phyloP scores from a whole-genome alignment of 2,888 invertebrate genomes.

The Pseudanteris insignis region DNA sequence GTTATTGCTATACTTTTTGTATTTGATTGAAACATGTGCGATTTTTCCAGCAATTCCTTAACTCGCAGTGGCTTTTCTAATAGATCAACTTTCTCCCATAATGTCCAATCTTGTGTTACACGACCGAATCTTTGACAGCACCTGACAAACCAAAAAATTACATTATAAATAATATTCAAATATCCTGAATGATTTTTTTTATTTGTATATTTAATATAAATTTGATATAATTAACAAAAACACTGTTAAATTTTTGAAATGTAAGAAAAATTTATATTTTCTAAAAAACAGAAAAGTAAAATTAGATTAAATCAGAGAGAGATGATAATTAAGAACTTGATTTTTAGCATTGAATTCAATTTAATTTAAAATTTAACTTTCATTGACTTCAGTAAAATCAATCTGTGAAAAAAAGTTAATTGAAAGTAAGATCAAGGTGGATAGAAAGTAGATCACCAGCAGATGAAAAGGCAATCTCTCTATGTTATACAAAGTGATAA shows the following conservation, averaged over 20 bases:
- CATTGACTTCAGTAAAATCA: too few species aligned
- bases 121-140: constrained; percentile 68
- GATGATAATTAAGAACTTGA: too few species aligned
- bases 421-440: too few species aligned
- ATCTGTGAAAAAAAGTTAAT: too few species aligned
- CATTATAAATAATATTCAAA: constrained; percentile 51
- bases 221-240: not conserved
- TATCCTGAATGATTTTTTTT: not conserved
- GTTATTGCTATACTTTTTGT: constrained; percentile 63
- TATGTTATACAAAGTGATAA: too few species aligned
- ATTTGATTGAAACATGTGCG: constrained; percentile 65
- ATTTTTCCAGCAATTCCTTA: constrained; percentile 63
- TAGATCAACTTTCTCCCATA: constrained; percentile 69
- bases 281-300: too few species aligned
- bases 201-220: not conserved
- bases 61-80: constrained; percentile 57
- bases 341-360: too few species aligned
- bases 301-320: too few species aligned
- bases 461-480: too few species aligned
- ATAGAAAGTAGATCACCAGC: too few species aligned
- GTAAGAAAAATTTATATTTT: too few species aligned
- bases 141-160: constrained; percentile 54
- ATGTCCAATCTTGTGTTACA: constrained; percentile 68
- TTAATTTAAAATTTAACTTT: too few species aligned
- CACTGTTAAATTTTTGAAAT: not conserved